phyloP scores from a whole-genome alignment of 1,140 invertebrate genomes.

The Cyrtorhinus lividipennis region DNA sequence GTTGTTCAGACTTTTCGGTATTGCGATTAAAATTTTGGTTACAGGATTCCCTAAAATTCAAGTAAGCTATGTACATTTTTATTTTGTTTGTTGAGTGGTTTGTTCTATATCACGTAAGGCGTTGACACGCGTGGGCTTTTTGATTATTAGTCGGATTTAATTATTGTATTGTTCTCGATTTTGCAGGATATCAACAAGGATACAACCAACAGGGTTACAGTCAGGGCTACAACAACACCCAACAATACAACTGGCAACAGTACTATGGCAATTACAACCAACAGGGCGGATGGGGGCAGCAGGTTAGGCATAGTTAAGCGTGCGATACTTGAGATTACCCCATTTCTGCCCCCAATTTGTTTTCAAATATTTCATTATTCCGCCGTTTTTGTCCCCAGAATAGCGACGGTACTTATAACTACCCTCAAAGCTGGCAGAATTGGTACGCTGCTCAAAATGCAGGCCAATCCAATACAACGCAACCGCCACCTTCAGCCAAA shows the following conservation, averaged over 20 bases:
- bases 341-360: background rate
- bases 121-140: too few relatives aligned
- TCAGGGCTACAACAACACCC: conserved; percentile 5
- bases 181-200: conserved; percentile 8
- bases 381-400: conserved; percentile 13
- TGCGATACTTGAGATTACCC: too few relatives aligned
- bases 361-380: background rate
- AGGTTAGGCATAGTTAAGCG: background rate
- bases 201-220: conserved; percentile 9
- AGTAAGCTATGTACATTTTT: too few relatives aligned
- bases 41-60: too few relatives aligned
- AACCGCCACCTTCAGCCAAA: conserved; percentile 11
- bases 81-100: too few relatives aligned
- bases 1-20: too few relatives aligned
- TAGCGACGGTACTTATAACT: conserved; percentile 17
- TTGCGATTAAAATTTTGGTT: too few relatives aligned
- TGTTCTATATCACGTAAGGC: too few relatives aligned
- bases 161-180: too few relatives aligned
- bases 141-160: too few relatives aligned
- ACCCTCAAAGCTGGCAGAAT: conserved; percentile 19
- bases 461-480: conserved; percentile 3
- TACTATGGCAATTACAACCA: conserved; percentile 8
- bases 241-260: conserved; percentile 8
- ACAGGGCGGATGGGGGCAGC: conserved; percentile 3
- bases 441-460: conserved; percentile 11